These are phyloP conservation scores for Chunga burmeisteri DNA, from an alignment of 2,113 vertebrate species.

Conservation along the genomic window DNA sequence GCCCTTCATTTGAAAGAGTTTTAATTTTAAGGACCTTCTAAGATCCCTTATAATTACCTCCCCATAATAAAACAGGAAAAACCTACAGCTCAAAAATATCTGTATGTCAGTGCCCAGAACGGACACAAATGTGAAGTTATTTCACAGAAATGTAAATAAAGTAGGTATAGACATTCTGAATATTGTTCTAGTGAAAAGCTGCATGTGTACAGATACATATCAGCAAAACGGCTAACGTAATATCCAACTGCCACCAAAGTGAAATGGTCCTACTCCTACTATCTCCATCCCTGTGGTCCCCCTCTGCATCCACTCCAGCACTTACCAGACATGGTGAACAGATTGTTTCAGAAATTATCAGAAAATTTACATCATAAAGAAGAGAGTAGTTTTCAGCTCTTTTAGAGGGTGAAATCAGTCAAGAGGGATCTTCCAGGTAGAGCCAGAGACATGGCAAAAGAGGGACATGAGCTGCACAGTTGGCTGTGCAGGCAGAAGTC, in stretches of 20 bases:
- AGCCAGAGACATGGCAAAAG: background rate
- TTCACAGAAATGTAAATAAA: background rate
- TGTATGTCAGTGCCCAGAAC: background rate
- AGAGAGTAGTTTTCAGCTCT: background rate
- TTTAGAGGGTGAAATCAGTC: background rate
- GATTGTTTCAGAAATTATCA: background rate
- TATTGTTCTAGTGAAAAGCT: background rate
- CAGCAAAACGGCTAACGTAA: background rate
- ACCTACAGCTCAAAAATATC: background rate
- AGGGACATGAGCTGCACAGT: no score
- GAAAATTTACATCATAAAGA: background rate
- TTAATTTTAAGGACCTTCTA: background rate
- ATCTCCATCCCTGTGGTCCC: accelerated
- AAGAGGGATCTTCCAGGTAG: background rate
- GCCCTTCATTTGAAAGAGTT: background rate
- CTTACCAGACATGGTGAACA: background rate
- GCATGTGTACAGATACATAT: background rate
- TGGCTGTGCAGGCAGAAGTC: background rate
- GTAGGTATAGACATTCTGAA: background rate
- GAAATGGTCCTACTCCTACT: background rate
- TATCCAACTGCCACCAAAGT: background rate
- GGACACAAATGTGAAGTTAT: background rate
- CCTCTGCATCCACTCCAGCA: background rate
- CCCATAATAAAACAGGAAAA: background rate
- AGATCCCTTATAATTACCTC: background rate